A percentile compares a stretch with the other conserved stretches of the same genome.
These are phyloP conservation scores for Mantis religiosa DNA, from an alignment of 2,888 invertebrate species.

Conservation along the genomic window DNA sequence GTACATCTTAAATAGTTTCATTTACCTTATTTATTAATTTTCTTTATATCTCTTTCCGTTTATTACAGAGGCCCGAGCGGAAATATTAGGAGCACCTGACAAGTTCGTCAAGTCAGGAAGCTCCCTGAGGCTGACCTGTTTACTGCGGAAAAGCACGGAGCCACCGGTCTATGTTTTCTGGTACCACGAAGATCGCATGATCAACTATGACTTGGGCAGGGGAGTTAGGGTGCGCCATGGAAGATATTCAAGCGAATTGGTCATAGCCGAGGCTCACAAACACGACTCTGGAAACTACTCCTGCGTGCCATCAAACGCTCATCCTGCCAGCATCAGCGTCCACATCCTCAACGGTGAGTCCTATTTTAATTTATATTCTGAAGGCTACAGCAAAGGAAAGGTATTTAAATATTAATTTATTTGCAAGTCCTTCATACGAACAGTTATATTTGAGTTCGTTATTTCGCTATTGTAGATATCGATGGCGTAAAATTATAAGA, in stretches of 20 bases:
- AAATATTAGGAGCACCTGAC: slow-evolving; percentile 43
- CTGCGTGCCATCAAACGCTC: slow-evolving; percentile 74
- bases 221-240: slow-evolving; percentile 47
- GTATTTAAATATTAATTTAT: too few species aligned
- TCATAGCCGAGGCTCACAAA: slow-evolving; percentile 51
- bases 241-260: slow-evolving; percentile 48
- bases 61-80: slow-evolving; percentile 39
- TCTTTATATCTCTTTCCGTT: background rate
- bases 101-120: slow-evolving; percentile 45
- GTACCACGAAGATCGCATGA: slow-evolving; percentile 45
- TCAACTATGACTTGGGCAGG: slow-evolving; percentile 44
- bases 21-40: background rate
- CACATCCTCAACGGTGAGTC: slow-evolving; percentile 56
- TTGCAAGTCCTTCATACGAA: too few species aligned
- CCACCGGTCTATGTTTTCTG: slow-evolving; percentile 46
- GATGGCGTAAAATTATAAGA: too few species aligned
- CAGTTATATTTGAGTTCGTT: too few species aligned
- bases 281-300: slow-evolving; percentile 75
- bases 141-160: slow-evolving; percentile 41
- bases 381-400: too few species aligned
- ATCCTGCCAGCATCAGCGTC: slow-evolving; percentile 68
- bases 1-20: background rate
- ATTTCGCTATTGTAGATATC: too few species aligned
- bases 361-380: background rate
- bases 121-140: slow-evolving; percentile 42